phyloP scores from a whole-genome alignment of 92 coral and sea anemone species.

The Muricea muricata region DNA sequence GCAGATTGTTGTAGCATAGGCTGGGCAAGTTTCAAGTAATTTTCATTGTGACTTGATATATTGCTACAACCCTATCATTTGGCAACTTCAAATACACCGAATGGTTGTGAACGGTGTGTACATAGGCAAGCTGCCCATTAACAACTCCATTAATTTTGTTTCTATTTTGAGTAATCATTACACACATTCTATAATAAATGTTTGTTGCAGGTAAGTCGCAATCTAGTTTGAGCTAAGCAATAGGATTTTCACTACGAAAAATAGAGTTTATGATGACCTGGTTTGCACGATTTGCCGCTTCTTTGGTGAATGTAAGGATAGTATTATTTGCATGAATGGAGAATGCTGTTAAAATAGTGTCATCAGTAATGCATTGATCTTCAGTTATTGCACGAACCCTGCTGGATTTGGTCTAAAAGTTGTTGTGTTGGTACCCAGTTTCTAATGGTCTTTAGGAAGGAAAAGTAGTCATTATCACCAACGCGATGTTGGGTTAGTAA shows the following conservation, averaged over 20 bases:
- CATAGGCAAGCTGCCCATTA: neutral
- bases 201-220: neutral
- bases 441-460: neutral
- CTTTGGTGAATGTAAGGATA: neutral
- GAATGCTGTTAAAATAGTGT: neutral
- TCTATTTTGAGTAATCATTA: conserved; percentile 19
- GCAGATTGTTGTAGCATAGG: conserved; percentile 19
- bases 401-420: neutral
- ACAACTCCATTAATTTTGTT: neutral
- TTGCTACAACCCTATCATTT: neutral
- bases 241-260: neutral
- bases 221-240: neutral
- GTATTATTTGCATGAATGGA: neutral
- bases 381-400: too few relatives aligned
- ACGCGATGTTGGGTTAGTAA: conserved; percentile 18
- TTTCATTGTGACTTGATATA: conserved; percentile 9
- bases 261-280: neutral
- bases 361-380: neutral
- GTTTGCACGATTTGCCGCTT: neutral
- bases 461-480: neutral
- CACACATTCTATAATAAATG: neutral
- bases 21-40: neutral
- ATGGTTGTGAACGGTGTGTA: neutral
- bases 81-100: neutral
- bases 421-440: conserved; percentile 25